Evolutionary conservation across 2,113 vertebrate genomes (phyloP).

Genomic region (Sapayoa aenigma): DNA sequence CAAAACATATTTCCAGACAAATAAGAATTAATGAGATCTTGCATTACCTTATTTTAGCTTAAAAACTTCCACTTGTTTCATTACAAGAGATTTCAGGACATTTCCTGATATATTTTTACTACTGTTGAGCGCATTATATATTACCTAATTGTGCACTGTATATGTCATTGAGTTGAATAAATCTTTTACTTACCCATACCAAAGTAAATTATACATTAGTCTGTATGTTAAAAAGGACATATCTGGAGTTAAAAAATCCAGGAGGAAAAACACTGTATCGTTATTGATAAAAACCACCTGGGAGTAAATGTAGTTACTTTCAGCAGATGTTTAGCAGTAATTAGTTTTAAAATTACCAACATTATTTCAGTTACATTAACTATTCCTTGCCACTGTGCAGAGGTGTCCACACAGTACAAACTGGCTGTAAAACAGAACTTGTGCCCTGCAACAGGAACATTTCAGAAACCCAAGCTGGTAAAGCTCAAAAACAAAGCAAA

Average conservation of each 20-base stretch:
- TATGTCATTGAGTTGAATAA: not conserved
- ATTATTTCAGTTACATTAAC: not conserved
- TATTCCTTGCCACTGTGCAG: not conserved
- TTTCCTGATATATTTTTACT: not conserved
- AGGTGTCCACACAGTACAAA: not conserved
- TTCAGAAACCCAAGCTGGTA: not conserved
- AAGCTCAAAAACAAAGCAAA: slow-evolving; percentile 1
- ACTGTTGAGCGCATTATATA: not conserved
- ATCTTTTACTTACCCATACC: not conserved
- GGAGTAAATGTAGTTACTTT: not conserved
- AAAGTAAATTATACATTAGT: not conserved
- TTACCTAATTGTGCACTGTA: not conserved
- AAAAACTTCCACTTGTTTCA: not conserved
- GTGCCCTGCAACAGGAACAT: not conserved
- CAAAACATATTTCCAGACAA: slow-evolving; percentile 33
- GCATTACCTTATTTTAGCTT: not conserved
- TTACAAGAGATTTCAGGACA: not conserved
- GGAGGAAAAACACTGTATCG: not conserved
- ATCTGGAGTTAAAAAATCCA: not conserved
- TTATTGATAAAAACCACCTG: slow-evolving; percentile 26
- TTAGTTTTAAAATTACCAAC: not conserved
- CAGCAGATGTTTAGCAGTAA: slow-evolving; percentile 2
- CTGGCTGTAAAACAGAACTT: not conserved
- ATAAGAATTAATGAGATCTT: not conserved
- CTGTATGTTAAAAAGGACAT: not conserved